Percentiles rank a stretch among this genome's conserved stretches.
Evolutionary conservation across 37 sponge, comb jelly and placozoan species (phyloP).

Genomic region (Cladorhizidae sp.): DNA sequence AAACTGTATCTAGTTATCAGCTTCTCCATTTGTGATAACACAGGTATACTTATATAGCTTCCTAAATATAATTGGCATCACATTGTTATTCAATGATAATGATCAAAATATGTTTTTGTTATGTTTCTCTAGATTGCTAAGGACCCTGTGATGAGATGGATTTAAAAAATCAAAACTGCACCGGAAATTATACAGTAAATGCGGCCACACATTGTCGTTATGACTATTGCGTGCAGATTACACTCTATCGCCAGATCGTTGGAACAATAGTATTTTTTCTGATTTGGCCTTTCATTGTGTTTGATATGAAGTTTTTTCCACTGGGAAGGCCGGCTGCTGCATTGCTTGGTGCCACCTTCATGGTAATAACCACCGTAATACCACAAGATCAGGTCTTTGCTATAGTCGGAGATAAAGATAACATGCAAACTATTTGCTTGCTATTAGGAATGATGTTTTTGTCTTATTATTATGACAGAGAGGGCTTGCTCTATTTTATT

Average conservation of each 20-base stretch:
- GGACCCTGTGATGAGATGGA: too few species aligned
- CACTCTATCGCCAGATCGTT: constrained; percentile 55
- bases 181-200: too few species aligned
- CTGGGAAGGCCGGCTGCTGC: constrained; percentile 82
- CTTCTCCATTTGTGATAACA: too few species aligned
- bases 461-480: constrained; percentile 82
- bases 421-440: constrained; percentile 80
- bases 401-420: constrained; percentile 50
- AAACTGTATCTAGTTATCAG: too few species aligned
- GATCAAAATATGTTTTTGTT: too few species aligned
- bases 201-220: not conserved
- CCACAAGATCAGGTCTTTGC: constrained; percentile 68
- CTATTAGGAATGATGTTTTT: constrained; percentile 91
- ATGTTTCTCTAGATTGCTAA: too few species aligned
- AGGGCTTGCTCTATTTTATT: constrained; percentile 64
- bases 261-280: constrained; percentile 75
- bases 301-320: constrained; percentile 85
- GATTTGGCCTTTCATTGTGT: constrained; percentile 87
- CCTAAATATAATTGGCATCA: too few species aligned
- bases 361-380: constrained; percentile 72
- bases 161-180: too few species aligned
- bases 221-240: not conserved
- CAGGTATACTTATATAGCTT: too few species aligned
- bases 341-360: constrained; percentile 66
- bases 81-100: too few species aligned